Base-by-base conservation (phyloP, 2,113 vertebrate genomes). In the Suricata suricatta region DNA sequence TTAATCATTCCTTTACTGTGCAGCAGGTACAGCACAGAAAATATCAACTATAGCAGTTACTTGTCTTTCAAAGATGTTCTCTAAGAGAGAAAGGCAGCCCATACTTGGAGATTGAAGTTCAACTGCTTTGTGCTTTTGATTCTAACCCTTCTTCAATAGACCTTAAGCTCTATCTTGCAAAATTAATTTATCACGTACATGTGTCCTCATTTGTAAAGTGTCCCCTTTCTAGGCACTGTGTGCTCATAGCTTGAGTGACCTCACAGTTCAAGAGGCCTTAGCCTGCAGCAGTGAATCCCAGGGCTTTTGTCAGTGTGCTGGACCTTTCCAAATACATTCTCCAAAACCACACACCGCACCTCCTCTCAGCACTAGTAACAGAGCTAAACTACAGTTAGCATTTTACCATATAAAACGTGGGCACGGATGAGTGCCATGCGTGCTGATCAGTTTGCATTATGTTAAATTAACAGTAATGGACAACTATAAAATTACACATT, bases 1-100 rank as follows among this genome's bases (percentile, higher is more conserved):
- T 98, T 98, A 90, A 95, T 98, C 90, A 91, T 94, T 96, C 98
- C 97, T 98, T 98, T 98, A 98, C 95, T 90, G 93, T 54, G 88
- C 93, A 96, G 92, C 92, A 97, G 82, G 97, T 60, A 95, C 89
- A 81, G 84, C 81, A 95, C 76, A 95, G 95, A 69, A 69, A 87
- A 27, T 19, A 54, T 7, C 27, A 71, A 31, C 96, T 97, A 98
- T 88, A 97, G 95, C 84, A 96, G 92, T 95, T 96, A 90, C 64
- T 71, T 95, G 89, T 97, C 86, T 98, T 98, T 71, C 95, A 97
- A 96, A 98, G 95, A 96, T 4, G 77, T 93, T 92, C 88, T 96
- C 94, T 77, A 9, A 69, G 9, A 96, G 90, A 93, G 95, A 95
- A 94, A 71, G 0, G 81, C 69, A 80, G 86, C 38, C 96, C 90